Conservation (phyloP, 2,797 vertebrate genomes). For the Esox masquinongy region DNA sequence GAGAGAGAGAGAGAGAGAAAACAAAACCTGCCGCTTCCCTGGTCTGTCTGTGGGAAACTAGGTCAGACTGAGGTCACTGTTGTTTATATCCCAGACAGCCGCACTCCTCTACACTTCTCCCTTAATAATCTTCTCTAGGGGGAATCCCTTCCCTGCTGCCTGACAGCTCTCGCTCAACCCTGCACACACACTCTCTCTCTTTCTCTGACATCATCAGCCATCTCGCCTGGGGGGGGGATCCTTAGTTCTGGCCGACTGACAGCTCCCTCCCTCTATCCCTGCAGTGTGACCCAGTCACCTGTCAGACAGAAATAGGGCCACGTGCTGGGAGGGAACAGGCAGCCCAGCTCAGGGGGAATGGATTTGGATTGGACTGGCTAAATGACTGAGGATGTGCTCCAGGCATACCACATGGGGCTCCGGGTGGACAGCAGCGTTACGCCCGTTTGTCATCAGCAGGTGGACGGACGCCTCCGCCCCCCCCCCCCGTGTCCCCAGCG, state of each 20-base stretch:
- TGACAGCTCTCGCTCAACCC: constrained; percentile 59
- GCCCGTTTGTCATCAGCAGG: neutral
- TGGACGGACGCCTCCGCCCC: too few species aligned
- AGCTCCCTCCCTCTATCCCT: constrained; percentile 14
- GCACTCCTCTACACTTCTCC: constrained; percentile 33
- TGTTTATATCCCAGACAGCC: constrained; percentile 63
- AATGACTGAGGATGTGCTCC: constrained; percentile 26
- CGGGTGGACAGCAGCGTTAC: neutral
- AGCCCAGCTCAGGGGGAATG: constrained; percentile 53
- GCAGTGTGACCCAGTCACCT: constrained; percentile 64
- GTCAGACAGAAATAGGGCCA: constrained; percentile 80
- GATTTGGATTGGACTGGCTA: constrained; percentile 63
- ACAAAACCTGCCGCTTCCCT: constrained; percentile 48
- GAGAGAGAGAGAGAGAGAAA: neutral
- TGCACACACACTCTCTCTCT: constrained; percentile 8
- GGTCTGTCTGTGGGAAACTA: constrained; percentile 57
- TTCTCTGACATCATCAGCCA: constrained; percentile 76
- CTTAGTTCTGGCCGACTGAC: constrained; percentile 41
- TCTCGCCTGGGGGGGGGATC: constrained; percentile 23
- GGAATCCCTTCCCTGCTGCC: constrained; percentile 62
- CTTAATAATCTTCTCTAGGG: constrained; percentile 73
- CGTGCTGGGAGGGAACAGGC: constrained; percentile 54
- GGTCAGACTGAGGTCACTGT: constrained; percentile 76
- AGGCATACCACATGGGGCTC: neutral
- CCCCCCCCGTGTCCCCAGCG: neutral